Evolutionary conservation across 2,888 invertebrate species (phyloP), one percentile per base, ranked within the genome.

Genomic region (Auanema freiburgensis): DNA sequence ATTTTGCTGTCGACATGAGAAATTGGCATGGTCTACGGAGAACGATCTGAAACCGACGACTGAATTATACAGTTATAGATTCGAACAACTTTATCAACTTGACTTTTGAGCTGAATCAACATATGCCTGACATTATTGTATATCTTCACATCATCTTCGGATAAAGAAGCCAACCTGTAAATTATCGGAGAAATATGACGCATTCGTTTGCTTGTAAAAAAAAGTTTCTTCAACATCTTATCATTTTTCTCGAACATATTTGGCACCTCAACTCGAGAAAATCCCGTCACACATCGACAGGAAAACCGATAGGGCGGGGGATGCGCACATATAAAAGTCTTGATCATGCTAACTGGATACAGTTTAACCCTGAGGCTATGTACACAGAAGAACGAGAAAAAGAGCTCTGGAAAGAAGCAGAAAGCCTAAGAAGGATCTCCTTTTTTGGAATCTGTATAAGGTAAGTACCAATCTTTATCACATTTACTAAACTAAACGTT

Each of bases 391-490:
- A 33, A 33, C 33, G 33, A 33, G 73, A 76, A 60, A 76, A 76
- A 65, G 65, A 69, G 54, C 66, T 72, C 61, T 50, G 60, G 54
- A 58, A 57, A n/a, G 77, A 77, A 67, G 77, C 77, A 11, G 77
- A 77, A 41, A 70, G 73, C 52, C 72, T 77, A 55, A 65, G 77
- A 21, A 70, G 68, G 62, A 71, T 74, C 51, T 74, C 77, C 63
- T 77, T 77, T 65, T 77, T 75, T 55, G 77, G 77, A n/a, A 71
- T 77, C 52, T 69, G 75, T 64, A 75, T 77, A 67, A 74, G 74
- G 76, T 76, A 63, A 50, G 49, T 55, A 23, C 16, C 12, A 3
- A 33, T 33, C 8, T 33, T 8, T 33, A 33, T 8, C n/a, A n/a
- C n/a, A n/a, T n/a, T 25, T 41, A 46, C 49, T n/a, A 0, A 1